Evolutionary conservation across 2,888 invertebrate genomes (phyloP).

Genomic region (Clostera curtula): DNA sequence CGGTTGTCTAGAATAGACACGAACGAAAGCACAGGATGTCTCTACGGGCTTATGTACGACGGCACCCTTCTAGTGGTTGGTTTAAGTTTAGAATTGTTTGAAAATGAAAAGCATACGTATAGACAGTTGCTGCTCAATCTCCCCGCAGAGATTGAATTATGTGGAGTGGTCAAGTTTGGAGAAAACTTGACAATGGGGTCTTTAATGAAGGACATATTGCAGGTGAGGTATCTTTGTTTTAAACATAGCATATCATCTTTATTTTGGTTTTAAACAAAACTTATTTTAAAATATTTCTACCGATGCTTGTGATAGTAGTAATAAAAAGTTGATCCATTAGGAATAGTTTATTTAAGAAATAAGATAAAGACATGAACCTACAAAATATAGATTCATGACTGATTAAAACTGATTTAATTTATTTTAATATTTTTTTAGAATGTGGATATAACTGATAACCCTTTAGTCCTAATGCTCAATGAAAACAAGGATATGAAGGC

Average conservation of each 20-base stretch:
- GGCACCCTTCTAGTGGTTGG: slow-evolving; percentile 81
- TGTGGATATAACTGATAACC: slow-evolving; percentile 88
- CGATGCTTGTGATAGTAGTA: too few species aligned
- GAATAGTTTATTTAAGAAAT: too few species aligned
- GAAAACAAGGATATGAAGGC: slow-evolving; percentile 73
- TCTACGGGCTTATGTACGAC: slow-evolving; percentile 85
- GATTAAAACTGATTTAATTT: slow-evolving; percentile 1
- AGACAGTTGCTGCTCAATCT: slow-evolving; percentile 77
- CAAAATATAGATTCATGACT: too few species aligned
- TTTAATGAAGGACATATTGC: slow-evolving; percentile 76
- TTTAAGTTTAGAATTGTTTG: slow-evolving; percentile 78
- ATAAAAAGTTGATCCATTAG: too few species aligned
- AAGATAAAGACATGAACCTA: too few species aligned
- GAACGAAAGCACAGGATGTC: slow-evolving; percentile 78
- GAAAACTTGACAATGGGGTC: slow-evolving; percentile 75
- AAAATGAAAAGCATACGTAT: slow-evolving; percentile 69
- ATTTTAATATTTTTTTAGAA: slow-evolving; percentile 51
- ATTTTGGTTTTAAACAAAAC: too few species aligned
- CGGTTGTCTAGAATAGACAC: slow-evolving; percentile 78
- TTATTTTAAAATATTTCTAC: too few species aligned
- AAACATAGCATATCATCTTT: too few species aligned
- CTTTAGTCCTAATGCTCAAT: slow-evolving; percentile 77
- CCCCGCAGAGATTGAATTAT: slow-evolving; percentile 85
- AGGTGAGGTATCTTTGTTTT: slow-evolving; percentile 37
- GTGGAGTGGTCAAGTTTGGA: slow-evolving; percentile 82